Evolutionary conservation across 2,888 invertebrate species (phyloP).

Genomic region (Tanypteryx hageni): DNA sequence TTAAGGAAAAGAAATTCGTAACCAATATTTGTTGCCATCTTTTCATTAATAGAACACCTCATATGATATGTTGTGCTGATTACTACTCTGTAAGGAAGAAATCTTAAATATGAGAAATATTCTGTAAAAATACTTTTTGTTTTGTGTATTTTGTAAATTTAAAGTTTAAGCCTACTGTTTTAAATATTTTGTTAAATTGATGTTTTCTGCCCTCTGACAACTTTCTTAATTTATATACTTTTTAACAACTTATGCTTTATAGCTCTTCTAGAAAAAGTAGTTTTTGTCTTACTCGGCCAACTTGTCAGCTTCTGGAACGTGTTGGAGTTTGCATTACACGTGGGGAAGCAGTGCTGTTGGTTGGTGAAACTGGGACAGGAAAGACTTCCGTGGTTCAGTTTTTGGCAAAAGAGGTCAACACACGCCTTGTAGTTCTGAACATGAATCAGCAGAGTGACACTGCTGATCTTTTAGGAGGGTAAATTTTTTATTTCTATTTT

Average conservation of each 20-base stretch:
- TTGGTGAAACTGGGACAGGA: conserved; percentile 99
- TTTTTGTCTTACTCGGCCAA: conserved; percentile 90
- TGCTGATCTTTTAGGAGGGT: conserved; percentile 96
- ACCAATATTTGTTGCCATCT: too few relatives aligned
- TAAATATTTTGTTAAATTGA: too few relatives aligned
- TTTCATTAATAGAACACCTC: too few relatives aligned
- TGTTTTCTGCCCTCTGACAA: too few relatives aligned
- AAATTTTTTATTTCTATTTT: conserved; percentile 67
- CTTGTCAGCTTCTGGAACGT: conserved; percentile 89
- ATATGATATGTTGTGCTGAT: too few relatives aligned
- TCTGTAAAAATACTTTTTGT: too few relatives aligned
- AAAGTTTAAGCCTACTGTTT: too few relatives aligned
- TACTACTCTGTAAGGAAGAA: too few relatives aligned
- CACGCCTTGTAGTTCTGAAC: conserved; percentile 94
- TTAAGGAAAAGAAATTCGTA: too few relatives aligned
- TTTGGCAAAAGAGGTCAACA: conserved; percentile 88
- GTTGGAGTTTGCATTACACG: conserved; percentile 89
- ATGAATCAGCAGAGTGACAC: conserved; percentile 99
- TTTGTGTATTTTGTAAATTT: too few relatives aligned
- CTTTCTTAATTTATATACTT: neutral
- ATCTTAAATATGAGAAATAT: too few relatives aligned
- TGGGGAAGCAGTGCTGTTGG: conserved; percentile 93
- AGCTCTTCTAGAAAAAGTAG: conserved; percentile 69
- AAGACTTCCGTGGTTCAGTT: conserved; percentile 97
- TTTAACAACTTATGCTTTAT: neutral